These are phyloP conservation scores for Oligia fasciuncula DNA, from an alignment of 2,888 invertebrate genomes.

Conservation along the genomic window DNA sequence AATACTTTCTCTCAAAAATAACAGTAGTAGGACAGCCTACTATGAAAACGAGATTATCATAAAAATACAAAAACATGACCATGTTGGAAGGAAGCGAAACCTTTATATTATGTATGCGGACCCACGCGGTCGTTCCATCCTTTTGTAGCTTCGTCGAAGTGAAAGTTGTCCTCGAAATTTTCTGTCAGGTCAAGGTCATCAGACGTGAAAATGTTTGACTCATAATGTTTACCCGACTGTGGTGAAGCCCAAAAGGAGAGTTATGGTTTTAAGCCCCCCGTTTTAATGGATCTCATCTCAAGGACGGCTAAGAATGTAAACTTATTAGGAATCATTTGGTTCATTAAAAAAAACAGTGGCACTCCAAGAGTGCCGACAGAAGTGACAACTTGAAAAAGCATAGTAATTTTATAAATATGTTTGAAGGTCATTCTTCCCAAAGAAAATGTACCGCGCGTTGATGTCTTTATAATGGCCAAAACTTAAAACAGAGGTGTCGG, in stretches of 20 bases:
- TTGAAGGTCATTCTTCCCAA: too few relatives aligned
- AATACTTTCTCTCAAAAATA: constrained; percentile 26
- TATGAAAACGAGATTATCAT: constrained; percentile 42
- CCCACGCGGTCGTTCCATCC: constrained; percentile 53
- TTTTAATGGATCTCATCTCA: not conserved
- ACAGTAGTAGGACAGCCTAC: not conserved
- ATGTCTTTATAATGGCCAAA: too few relatives aligned
- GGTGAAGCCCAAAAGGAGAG: not conserved
- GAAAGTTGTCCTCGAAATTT: constrained; percentile 61
- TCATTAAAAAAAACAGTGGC: not conserved
- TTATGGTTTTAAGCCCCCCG: not conserved
- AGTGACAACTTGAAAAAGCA: too few relatives aligned
- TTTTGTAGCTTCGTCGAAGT: constrained; percentile 58
- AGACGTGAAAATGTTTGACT: constrained; percentile 20
- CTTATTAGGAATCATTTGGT: not conserved
- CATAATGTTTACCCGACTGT: constrained; percentile 1
- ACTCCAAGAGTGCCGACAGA: too few relatives aligned
- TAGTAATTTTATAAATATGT: too few relatives aligned
- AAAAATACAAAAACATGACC: constrained; percentile 49
- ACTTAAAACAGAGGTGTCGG: too few relatives aligned
- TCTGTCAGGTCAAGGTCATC: constrained; percentile 47
- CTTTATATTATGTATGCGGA: constrained; percentile 61
- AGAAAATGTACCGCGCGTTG: too few relatives aligned
- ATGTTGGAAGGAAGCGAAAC: constrained; percentile 48
- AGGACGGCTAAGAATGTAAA: not conserved